Percentiles rank a stretch among this genome's conserved stretches.
phyloP scores from a whole-genome alignment of 2,113 vertebrate genomes.

The Synchiropus splendidus region DNA sequence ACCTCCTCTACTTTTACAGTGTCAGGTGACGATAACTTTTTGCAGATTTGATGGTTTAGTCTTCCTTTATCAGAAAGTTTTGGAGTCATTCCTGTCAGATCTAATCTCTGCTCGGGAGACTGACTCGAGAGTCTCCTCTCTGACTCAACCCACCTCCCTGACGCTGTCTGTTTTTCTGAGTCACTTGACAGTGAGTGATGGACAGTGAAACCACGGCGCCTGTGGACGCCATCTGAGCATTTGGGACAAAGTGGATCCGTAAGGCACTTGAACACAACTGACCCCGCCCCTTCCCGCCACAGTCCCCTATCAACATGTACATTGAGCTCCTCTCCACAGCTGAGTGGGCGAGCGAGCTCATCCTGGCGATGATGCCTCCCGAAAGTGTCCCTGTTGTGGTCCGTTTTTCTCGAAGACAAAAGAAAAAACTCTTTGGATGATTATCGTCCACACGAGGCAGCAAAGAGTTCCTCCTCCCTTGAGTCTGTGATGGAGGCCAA shows the following conservation, averaged over 20 bases:
- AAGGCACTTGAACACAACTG: slow-evolving; percentile 67
- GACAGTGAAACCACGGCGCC: too few species aligned
- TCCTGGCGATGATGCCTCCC: not conserved
- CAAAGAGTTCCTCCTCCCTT: not conserved
- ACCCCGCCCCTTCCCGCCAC: slow-evolving; percentile 43
- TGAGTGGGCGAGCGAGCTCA: not conserved
- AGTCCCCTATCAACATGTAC: slow-evolving; percentile 39
- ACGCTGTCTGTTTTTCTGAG: too few species aligned
- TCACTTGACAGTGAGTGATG: too few species aligned
- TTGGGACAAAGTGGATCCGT: slow-evolving; percentile 36
- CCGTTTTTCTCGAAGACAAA: not conserved
- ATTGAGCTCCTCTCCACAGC: slow-evolving; percentile 35
- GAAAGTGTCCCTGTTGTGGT: not conserved
- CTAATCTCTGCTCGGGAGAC: too few species aligned
- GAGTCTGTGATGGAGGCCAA: not conserved
- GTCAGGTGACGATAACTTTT: slow-evolving; percentile 22
- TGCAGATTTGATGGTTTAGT: too few species aligned
- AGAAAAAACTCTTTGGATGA: not conserved
- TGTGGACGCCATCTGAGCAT: too few species aligned
- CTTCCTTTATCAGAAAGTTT: too few species aligned
- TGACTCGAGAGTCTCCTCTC: too few species aligned
- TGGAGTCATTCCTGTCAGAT: too few species aligned
- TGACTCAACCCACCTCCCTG: too few species aligned
- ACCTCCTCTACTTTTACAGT: slow-evolving; percentile 3
- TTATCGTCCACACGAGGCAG: not conserved